These are phyloP conservation scores for Philopedon plagiatum DNA, from an alignment of 2,888 invertebrate species.

Conservation along the genomic window DNA sequence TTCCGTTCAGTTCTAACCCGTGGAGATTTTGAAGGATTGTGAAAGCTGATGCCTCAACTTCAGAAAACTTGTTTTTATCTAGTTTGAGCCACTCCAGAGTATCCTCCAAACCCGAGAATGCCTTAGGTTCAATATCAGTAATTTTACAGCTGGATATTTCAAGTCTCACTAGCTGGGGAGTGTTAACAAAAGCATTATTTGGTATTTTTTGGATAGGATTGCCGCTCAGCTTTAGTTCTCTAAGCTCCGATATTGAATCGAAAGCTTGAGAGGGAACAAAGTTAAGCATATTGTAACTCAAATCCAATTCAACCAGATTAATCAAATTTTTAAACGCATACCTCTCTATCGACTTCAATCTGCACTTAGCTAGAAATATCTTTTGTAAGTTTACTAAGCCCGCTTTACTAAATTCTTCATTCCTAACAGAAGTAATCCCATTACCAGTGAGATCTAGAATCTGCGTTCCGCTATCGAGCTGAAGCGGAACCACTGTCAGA, in stretches of 20 bases:
- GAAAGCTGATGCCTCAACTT: constrained; percentile 77
- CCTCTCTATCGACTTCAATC: constrained; percentile 78
- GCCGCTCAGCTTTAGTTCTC: constrained; percentile 81
- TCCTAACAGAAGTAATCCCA: constrained; percentile 76
- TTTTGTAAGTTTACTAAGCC: constrained; percentile 87
- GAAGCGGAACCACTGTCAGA: constrained; percentile 80
- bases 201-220: constrained; percentile 82
- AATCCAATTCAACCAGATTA: constrained; percentile 86
- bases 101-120: constrained; percentile 81
- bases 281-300: constrained; percentile 80
- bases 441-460: constrained; percentile 85
- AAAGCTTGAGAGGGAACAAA: constrained; percentile 82
- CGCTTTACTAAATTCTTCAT: constrained; percentile 82
- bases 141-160: constrained; percentile 83
- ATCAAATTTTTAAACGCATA: constrained; percentile 84
- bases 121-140: constrained; percentile 77
- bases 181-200: constrained; percentile 78
- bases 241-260: constrained; percentile 79
- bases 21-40: constrained; percentile 79
- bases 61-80: constrained; percentile 81
- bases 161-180: constrained; percentile 79
- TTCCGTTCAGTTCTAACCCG: constrained; percentile 82
- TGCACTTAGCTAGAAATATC: constrained; percentile 81
- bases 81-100: constrained; percentile 84
- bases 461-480: constrained; percentile 84